Evolutionary conservation across 2,113 vertebrate species (phyloP), one percentile per base, ranked within the genome.

Genomic region (Strigops habroptila): DNA sequence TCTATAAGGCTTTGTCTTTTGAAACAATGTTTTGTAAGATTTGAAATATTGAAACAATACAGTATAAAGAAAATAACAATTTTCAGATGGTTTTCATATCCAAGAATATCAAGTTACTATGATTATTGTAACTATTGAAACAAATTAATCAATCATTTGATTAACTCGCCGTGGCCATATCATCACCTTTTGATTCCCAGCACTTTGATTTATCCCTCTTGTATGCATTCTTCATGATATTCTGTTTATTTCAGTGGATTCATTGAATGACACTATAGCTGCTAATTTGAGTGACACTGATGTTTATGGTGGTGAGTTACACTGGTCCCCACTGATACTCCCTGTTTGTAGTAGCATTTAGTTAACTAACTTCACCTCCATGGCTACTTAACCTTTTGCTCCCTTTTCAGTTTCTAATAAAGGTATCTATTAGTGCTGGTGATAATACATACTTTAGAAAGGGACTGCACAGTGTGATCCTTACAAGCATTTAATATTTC

Each of bases 221-320:
- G 59, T 98, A 96, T 98, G 87, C 94, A 90, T 98, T 98, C 98
- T 98, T 98, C 98, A 98, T 98, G 93, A 98, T 98, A 98, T 99
- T 99, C 96, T 99, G 98, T 99, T 99, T 99, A 98, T 99, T 99
- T 98, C 99, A 99, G 99, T 99, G 99, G 99, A 99, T 98, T 98
- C 99, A 98, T 98, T 99, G 99, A 99, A 99, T 99, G 99, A 99
- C 98, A 99, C 99, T 99, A 98, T 99, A 98, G 98, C 98, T 98
- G 99, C 98, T 99, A 99, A 99, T 99, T 99, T 99, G 98, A 99
- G 98, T 99, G 99, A 99, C 98, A 99, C 99, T 99, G 99, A 99
- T 98, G 98, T 99, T 98, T 99, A 98, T 98, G 98, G 99, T 99
- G 99, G 99, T 99, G 99, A 99, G 99, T 99, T 98, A 97, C 94